Percentiles rank a stretch among this genome's conserved stretches.
Conservation (phyloP, 2,888 invertebrate species). For the Agriopis leucophaearia region DNA sequence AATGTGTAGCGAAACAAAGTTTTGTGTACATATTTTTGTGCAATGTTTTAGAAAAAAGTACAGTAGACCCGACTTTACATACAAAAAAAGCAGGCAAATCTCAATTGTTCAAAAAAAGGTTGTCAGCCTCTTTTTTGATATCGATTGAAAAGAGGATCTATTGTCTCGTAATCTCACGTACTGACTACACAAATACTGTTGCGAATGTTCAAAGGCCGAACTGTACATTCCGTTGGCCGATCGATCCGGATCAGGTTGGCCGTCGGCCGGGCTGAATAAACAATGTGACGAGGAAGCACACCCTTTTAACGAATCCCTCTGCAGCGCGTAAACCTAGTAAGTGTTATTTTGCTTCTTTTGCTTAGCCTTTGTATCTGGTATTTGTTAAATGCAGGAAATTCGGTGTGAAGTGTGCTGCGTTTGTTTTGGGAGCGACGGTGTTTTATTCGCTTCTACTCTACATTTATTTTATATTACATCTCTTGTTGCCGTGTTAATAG, state of each 20-base stretch:
- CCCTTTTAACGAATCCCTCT: constrained; percentile 83
- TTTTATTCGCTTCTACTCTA: neutral
- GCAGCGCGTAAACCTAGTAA: constrained; percentile 65
- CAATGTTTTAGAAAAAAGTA: too few relatives aligned
- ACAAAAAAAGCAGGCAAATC: too few relatives aligned
- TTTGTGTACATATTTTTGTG: too few relatives aligned
- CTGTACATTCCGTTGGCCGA: constrained; percentile 66
- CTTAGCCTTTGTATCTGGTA: constrained; percentile 48
- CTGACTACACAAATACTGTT: constrained; percentile 21
- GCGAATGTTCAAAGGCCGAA: constrained; percentile 51
- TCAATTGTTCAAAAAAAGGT: too few relatives aligned
- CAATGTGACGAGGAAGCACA: constrained; percentile 80
- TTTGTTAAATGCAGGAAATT: constrained; percentile 44
- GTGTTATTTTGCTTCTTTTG: constrained; percentile 70
- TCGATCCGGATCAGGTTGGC: constrained; percentile 79
- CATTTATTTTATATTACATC: too few relatives aligned
- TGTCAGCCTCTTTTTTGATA: too few relatives aligned
- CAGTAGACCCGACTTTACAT: too few relatives aligned
- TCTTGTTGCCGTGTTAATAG: too few relatives aligned
- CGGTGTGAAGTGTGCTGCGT: constrained; percentile 29
- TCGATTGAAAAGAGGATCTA: too few relatives aligned
- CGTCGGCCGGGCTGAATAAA: constrained; percentile 81
- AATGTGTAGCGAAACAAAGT: too few relatives aligned
- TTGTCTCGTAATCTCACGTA: constrained; percentile 7
- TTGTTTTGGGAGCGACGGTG: constrained; percentile 15